phyloP scores from a whole-genome alignment of 2,113 vertebrate species.

The Alectura lathami region DNA sequence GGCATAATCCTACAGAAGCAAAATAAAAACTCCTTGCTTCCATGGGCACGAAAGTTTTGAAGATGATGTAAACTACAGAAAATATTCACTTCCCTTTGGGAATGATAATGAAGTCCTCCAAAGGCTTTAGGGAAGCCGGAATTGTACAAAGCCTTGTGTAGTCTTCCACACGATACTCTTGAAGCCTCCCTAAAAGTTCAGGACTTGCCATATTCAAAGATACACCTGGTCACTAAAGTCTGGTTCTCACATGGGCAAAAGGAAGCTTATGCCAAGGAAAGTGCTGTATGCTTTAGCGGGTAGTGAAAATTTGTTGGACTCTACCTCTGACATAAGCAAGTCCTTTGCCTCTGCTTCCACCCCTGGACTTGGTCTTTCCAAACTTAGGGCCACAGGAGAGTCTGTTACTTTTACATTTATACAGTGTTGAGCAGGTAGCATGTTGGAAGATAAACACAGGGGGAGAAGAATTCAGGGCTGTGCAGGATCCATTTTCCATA shows the following conservation, averaged over 20 bases:
- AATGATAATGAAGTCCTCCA: neutral
- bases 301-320: neutral
- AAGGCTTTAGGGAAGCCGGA: neutral
- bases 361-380: neutral
- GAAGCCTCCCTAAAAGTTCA: neutral
- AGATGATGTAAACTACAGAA: neutral
- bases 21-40: neutral
- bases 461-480: too few species aligned
- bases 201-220: accelerated
- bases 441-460: neutral
- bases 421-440: accelerated
- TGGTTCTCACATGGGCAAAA: neutral
- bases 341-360: neutral
- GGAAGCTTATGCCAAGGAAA: accelerated
- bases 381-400: neutral
- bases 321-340: neutral
- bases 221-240: neutral
- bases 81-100: neutral
- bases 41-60: neutral
- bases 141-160: neutral
- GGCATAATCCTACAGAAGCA: neutral
- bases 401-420: neutral
- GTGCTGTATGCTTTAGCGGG: neutral
- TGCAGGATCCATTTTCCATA: neutral
- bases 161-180: accelerated